Base-by-base conservation (phyloP, 2,888 invertebrate species). In the Lutraria lutraria region DNA sequence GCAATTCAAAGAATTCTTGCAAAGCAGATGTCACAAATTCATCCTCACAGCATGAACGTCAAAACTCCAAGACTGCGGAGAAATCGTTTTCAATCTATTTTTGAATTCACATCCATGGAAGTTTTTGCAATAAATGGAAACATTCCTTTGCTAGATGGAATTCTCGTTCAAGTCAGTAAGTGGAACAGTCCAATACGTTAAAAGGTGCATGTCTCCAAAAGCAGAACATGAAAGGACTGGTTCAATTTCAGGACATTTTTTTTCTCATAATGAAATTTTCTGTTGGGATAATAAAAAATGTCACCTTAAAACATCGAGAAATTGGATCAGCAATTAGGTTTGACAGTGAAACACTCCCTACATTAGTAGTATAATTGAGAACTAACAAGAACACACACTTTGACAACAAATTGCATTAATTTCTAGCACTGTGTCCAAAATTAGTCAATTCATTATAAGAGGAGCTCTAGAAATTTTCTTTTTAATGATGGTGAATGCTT, bases 391-490 rank as follows among this genome's bases (percentile, higher is more conserved):
- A 56, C 82, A 56, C 25, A 29, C 34, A 83, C 21, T 63, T 31
- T 34, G 83, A 10, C 52, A 29, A 85, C 76, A 85, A 85, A 85
- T 85, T 76, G 79, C 54, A 56, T 25, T 56, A 83, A 76, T 56
- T 82, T 43, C 54, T 34, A 83, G 83, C 72, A 25, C n/a, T n/a
- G 82, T 88, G 85, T 60, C 63, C 85, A 85, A 60, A 60, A 53
- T 83, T 72, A 82, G 86, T 60, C 29, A 25, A 85, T 88, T 88
- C 85, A 88, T 88, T 88, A 86, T 68, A 54, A 43, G 31, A 13
- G 29, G 54, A 31, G 81, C 34, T 53, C 63, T 86, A 82, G 60
- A 43, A 76, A 88, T 81, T 85, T 81, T 31, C 54, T 81, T 54
- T 54, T 68, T 85, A 81, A 81, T 88, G 85, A 79, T 19, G 13